A percentile compares a stretch with the other conserved stretches of the same genome.
Evolutionary conservation across 2,888 invertebrate genomes (phyloP).

Genomic region (Sussaba pulchella): DNA sequence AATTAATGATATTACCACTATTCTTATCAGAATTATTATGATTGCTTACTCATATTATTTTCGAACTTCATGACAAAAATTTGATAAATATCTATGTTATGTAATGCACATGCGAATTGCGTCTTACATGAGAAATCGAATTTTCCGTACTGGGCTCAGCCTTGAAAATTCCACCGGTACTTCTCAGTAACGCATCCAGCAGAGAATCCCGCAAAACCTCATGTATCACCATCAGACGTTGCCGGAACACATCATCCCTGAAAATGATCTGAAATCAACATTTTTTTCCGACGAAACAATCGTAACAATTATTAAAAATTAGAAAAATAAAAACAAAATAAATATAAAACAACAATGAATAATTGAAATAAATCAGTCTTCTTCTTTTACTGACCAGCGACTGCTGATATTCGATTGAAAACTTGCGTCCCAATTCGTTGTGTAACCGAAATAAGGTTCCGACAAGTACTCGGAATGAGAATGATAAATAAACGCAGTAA

Average conservation of each 20-base stretch:
- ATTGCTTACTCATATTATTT: too few relatives aligned
- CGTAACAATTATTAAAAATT: too few relatives aligned
- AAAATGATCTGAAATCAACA: too few relatives aligned
- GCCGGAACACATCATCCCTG: slow-evolving; percentile 61
- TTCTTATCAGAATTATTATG: too few relatives aligned
- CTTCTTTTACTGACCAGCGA: too few relatives aligned
- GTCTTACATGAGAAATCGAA: too few relatives aligned
- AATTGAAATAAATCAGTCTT: too few relatives aligned
- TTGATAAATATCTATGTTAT: slow-evolving; percentile 69
- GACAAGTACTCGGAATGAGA: slow-evolving; percentile 76
- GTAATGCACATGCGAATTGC: slow-evolving; percentile 73
- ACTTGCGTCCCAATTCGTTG: not conserved
- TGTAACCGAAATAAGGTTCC: slow-evolving; percentile 51
- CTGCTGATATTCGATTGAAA: slow-evolving; percentile 22
- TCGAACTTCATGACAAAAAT: too few relatives aligned
- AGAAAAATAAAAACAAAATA: too few relatives aligned
- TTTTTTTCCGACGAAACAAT: too few relatives aligned
- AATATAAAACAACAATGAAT: too few relatives aligned
- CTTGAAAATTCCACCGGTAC: slow-evolving; percentile 77
- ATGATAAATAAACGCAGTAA: slow-evolving; percentile 58
- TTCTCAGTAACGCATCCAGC: slow-evolving; percentile 72
- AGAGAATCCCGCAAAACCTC: slow-evolving; percentile 67
- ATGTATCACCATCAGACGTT: slow-evolving; percentile 64
- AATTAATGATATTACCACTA: too few relatives aligned
- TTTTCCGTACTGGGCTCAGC: slow-evolving; percentile 65